These are phyloP conservation scores for Desmophyllum pertusum DNA, from an alignment of 92 coral and sea anemone genomes.

Conservation along the genomic window DNA sequence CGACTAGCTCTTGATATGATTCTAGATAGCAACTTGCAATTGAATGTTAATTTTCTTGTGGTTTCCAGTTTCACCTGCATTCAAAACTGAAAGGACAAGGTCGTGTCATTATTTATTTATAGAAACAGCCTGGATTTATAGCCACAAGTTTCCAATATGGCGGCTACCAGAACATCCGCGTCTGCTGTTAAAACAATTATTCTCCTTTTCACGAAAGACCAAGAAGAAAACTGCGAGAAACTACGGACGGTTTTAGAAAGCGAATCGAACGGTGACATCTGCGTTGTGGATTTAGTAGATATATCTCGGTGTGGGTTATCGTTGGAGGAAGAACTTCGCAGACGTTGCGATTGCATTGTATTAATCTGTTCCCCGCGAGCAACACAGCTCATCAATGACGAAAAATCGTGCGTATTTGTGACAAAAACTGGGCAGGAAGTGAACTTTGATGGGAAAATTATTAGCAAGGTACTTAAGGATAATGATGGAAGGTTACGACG, in stretches of 20 bases:
- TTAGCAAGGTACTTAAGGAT: slow-evolving; percentile 60
- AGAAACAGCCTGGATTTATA: neutral
- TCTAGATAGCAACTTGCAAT: neutral
- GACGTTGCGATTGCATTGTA: slow-evolving; percentile 56
- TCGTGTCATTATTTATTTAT: slow-evolving; percentile 7
- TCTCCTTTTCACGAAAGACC: slow-evolving; percentile 72
- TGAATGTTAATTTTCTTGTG: slow-evolving; percentile 12
- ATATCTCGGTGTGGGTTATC: slow-evolving; percentile 37
- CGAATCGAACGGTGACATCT: slow-evolving; percentile 64
- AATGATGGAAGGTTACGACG: slow-evolving; percentile 61
- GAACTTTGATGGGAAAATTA: slow-evolving; percentile 69
- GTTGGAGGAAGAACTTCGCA: slow-evolving; percentile 54
- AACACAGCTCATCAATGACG: slow-evolving; percentile 72
- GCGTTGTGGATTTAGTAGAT: slow-evolving; percentile 69
- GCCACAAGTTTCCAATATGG: slow-evolving; percentile 3
- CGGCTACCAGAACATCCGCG: slow-evolving; percentile 14
- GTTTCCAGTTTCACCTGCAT: slow-evolving; percentile 23
- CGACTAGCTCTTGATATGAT: neutral
- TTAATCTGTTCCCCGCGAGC: slow-evolving; percentile 72
- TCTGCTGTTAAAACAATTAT: slow-evolving; percentile 57
- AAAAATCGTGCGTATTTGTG: slow-evolving; percentile 55
- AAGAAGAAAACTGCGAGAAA: slow-evolving; percentile 61
- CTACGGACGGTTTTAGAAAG: slow-evolving; percentile 79
- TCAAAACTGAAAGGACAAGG: neutral
- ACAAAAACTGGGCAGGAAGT: slow-evolving; percentile 66